Percentiles rank a stretch among this genome's conserved stretches.
Conservation (phyloP, 2,797 vertebrate genomes). For the Notolepis coatsorum region DNA sequence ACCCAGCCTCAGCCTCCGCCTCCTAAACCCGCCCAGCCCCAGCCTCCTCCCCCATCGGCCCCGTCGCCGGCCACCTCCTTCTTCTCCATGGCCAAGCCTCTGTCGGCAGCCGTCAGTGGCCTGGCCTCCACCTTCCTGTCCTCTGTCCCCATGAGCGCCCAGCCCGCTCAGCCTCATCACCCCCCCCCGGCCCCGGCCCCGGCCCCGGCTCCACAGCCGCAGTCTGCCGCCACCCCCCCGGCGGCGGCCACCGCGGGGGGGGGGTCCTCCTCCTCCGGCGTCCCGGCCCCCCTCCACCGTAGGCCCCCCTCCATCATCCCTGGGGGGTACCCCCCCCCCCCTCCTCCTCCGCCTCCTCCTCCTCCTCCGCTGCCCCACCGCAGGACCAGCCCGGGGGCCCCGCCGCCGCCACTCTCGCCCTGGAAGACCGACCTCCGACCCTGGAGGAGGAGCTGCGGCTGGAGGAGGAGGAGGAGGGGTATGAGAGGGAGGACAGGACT, state of each 20-base stretch:
- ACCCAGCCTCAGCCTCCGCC: conserved; percentile 40
- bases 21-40: conserved; percentile 57
- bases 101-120: conserved; percentile 81
- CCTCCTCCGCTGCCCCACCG: conserved; percentile 32
- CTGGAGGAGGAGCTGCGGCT: conserved; percentile 65
- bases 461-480: conserved; percentile 66
- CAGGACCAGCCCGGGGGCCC: conserved; percentile 45
- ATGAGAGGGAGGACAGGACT: conserved; percentile 29
- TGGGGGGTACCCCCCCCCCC: too few species aligned
- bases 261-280: conserved; percentile 35
- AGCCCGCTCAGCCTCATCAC: conserved; percentile 67
- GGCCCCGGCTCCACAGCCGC: conserved; percentile 45
- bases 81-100: conserved; percentile 84
- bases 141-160: conserved; percentile 63
- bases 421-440: conserved; percentile 48
- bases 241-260: conserved; percentile 53
- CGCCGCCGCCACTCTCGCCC: conserved; percentile 25
- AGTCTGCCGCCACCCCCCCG: conserved; percentile 31
- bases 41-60: conserved; percentile 55
- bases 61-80: conserved; percentile 80
- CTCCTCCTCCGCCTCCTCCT: conserved; percentile 31
- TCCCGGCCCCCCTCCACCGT: conserved; percentile 45
- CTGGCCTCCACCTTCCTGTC: conserved; percentile 78
- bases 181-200: conserved; percentile 55
- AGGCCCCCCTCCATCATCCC: conserved; percentile 58